Percentiles rank a stretch among this genome's conserved stretches.
phyloP scores from a whole-genome alignment of 2,888 invertebrate species.

The Pyrgus malvae region DNA sequence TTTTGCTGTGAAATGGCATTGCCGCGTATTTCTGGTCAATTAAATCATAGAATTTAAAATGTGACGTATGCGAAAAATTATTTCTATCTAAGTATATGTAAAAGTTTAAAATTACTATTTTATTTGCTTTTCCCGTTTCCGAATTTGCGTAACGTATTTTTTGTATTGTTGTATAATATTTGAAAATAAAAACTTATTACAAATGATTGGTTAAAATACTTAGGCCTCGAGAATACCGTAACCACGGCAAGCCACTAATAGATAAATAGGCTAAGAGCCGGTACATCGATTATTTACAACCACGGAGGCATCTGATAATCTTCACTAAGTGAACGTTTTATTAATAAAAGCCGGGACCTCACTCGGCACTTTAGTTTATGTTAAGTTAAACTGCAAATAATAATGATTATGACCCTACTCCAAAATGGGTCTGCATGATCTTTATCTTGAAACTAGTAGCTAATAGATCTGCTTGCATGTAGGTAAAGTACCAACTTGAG shows the following conservation, averaged over 20 bases:
- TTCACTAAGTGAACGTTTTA: conserved; percentile 60
- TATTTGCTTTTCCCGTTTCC: too few species aligned
- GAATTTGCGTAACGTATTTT: too few species aligned
- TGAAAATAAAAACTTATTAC: too few species aligned
- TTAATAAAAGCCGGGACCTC: conserved; percentile 40
- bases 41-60: too few species aligned
- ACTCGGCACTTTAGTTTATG: conserved; percentile 59
- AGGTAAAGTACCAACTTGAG: background rate
- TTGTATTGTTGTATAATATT: too few species aligned
- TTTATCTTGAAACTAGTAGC: background rate
- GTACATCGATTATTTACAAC: conserved; percentile 59
- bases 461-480: conserved; percentile 29
- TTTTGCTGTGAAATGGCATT: too few species aligned
- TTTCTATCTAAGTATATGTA: too few species aligned
- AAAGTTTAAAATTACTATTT: too few species aligned
- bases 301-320: conserved; percentile 53
- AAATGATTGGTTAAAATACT: too few species aligned
- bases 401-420: conserved; percentile 60
- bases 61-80: too few species aligned
- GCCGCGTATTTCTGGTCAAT: too few species aligned
- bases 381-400: conserved; percentile 64
- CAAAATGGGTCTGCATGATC: conserved; percentile 37
- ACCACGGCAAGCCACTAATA: conserved; percentile 41
- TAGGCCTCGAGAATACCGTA: too few species aligned
- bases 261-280: conserved; percentile 47